Percentiles rank a stretch among this genome's conserved stretches.
Conservation (phyloP, 64 coral and sea anemone genomes). For the Porites australiensis region DNA sequence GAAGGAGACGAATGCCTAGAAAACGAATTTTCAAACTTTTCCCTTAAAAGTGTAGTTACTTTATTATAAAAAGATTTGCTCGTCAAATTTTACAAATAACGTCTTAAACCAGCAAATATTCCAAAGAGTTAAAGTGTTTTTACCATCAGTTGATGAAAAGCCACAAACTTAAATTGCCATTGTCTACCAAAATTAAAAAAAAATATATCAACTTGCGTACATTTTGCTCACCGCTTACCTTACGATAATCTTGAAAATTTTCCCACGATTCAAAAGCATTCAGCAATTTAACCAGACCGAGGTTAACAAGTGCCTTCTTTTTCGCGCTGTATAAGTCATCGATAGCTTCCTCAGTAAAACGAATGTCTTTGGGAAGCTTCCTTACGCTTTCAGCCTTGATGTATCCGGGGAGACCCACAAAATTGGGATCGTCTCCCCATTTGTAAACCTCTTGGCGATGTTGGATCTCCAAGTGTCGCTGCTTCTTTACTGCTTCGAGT, state of each 20-base stretch:
- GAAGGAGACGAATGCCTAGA: constrained; percentile 33
- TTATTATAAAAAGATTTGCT: too few species aligned
- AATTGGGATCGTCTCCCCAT: constrained; percentile 55
- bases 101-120: too few species aligned
- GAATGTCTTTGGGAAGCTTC: constrained; percentile 72
- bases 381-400: constrained; percentile 55
- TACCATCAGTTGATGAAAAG: too few species aligned
- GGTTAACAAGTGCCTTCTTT: constrained; percentile 67
- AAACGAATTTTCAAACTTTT: background rate
- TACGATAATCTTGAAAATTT: constrained; percentile 67
- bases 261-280: constrained; percentile 76
- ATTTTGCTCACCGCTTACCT: constrained; percentile 2
- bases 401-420: constrained; percentile 71
- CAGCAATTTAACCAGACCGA: constrained; percentile 68
- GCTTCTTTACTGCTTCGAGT: constrained; percentile 59
- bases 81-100: too few species aligned
- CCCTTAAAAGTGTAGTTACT: too few species aligned
- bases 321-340: constrained; percentile 72
- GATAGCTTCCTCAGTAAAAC: constrained; percentile 72
- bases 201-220: too few species aligned
- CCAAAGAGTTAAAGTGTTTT: too few species aligned
- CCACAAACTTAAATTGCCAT: too few species aligned
- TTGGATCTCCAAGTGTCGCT: constrained; percentile 66
- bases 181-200: too few species aligned
- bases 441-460: constrained; percentile 75